Conservation (phyloP, 2,888 invertebrate species). For the Emmelina monodactyla region DNA sequence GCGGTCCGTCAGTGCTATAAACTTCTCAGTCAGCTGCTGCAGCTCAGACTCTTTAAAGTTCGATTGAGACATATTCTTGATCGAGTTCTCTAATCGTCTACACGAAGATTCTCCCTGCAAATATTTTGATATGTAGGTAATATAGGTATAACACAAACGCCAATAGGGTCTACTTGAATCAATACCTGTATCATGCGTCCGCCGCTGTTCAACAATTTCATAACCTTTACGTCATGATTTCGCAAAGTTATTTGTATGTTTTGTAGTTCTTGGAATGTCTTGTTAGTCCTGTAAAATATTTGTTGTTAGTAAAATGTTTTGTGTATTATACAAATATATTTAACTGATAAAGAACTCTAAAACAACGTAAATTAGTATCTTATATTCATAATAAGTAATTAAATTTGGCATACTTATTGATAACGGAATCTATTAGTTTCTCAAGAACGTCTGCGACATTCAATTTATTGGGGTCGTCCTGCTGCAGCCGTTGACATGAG, state of each 20-base stretch:
- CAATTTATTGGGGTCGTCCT: slow-evolving; percentile 66
- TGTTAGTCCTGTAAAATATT: slow-evolving; percentile 56
- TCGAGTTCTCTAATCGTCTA: slow-evolving; percentile 40
- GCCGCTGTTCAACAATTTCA: slow-evolving; percentile 38
- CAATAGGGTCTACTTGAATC: no score
- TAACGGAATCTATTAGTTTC: slow-evolving; percentile 68
- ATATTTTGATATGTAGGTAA: no score
- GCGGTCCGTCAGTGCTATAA: slow-evolving; percentile 49
- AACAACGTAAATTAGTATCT: no score
- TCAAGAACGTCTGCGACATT: slow-evolving; percentile 70
- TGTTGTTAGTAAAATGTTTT: no score
- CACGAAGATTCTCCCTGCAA: slow-evolving; percentile 42
- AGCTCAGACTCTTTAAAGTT: slow-evolving; percentile 45
- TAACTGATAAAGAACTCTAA: no score
- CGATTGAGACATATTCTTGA: slow-evolving; percentile 42
- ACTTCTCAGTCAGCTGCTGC: slow-evolving; percentile 51
- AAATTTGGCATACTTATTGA: slow-evolving; percentile 61
- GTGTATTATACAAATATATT: no score
- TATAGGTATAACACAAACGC: no score
- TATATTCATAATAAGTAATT: slow-evolving; percentile 23
- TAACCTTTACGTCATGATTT: slow-evolving; percentile 44
- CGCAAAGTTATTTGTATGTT: slow-evolving; percentile 59
- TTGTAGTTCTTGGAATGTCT: slow-evolving; percentile 63
- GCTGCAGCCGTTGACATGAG: slow-evolving; percentile 71
- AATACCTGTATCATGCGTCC: slow-evolving; percentile 38